These are phyloP conservation scores for Napeogenes sylphis DNA, from an alignment of 2,888 invertebrate species.

Conservation along the genomic window DNA sequence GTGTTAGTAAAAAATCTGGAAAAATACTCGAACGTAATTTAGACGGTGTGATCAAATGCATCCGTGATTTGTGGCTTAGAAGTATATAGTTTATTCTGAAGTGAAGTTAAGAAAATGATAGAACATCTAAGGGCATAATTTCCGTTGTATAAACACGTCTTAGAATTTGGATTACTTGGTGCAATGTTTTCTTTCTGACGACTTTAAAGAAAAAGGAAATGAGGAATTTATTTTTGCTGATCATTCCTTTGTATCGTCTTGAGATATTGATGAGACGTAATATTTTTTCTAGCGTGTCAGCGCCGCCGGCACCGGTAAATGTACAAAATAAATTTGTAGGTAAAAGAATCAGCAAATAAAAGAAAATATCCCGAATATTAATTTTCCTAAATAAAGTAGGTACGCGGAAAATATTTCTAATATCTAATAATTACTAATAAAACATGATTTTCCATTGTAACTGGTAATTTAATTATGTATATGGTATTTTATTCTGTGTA, in stretches of 20 bases:
- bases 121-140: no score
- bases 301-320: constrained; percentile 16
- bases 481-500: background rate
- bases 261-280: constrained; percentile 20
- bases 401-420: background rate
- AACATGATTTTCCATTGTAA: no score
- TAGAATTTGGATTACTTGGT: background rate
- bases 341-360: background rate
- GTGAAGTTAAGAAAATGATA: no score
- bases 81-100: no score
- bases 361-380: background rate
- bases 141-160: no score
- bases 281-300: constrained; percentile 22
- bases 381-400: background rate
- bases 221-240: constrained; percentile 14
- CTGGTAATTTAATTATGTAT: no score
- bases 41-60: no score
- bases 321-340: constrained; percentile 7
- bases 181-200: background rate
- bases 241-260: constrained; percentile 22
- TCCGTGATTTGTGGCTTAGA: no score
- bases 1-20: no score
- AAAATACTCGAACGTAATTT: no score
- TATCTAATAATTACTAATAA: no score
- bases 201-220: constrained; percentile 15